Conservation (phyloP, 2,113 vertebrate genomes). For the Phylloscopus trochiloides region DNA sequence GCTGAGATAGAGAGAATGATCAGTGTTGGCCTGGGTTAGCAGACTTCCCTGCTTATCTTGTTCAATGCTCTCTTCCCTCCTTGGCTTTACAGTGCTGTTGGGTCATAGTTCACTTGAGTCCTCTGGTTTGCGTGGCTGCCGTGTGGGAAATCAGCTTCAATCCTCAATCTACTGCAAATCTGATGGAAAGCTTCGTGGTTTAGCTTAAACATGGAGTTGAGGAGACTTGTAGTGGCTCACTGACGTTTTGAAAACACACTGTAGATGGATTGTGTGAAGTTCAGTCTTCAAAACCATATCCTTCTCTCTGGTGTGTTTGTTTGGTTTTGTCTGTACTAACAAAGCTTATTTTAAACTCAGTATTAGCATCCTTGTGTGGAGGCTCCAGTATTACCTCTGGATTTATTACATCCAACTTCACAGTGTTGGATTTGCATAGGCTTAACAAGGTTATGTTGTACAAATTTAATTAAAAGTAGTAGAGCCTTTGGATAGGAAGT, state of each 20-base stretch:
- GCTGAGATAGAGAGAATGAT: not conserved
- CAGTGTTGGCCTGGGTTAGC: not conserved
- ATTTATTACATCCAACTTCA: not conserved
- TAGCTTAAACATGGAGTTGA: not conserved
- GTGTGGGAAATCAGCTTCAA: not conserved
- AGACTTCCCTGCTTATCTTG: not conserved
- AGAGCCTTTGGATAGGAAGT: slow-evolving; percentile 4
- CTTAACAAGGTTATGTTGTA: not conserved
- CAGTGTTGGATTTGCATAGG: not conserved
- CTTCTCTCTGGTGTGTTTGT: not conserved
- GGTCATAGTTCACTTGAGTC: not conserved
- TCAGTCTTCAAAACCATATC: not conserved
- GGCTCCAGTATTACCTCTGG: not conserved
- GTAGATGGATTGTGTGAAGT: not conserved
- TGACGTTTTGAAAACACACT: not conserved
- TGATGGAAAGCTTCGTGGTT: not conserved
- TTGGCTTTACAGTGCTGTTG: rapidly evolving
- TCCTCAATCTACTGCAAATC: not conserved
- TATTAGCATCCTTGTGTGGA: not conserved
- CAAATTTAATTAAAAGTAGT: not conserved
- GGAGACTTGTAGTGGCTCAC: not conserved
- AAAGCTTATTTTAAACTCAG: not conserved
- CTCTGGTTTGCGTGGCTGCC: not conserved
- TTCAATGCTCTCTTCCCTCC: not conserved
- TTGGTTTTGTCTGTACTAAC: not conserved